Conservation (phyloP, 2,113 vertebrate genomes). For the Notarius quadriscutis region DNA sequence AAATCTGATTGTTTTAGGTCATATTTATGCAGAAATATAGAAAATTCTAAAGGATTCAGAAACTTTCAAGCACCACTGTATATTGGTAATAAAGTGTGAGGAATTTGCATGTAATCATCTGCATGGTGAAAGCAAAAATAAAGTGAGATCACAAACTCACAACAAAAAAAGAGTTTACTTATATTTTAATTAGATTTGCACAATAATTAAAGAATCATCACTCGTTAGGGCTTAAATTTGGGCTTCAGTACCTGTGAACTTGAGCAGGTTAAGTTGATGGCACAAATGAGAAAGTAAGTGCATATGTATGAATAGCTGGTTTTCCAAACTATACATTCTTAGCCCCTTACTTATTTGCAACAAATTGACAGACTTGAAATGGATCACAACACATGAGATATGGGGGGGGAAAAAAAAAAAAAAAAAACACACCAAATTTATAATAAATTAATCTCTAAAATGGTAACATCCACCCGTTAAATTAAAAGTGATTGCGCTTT, state of each 20-base stretch:
- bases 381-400: not conserved
- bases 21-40: too few relatives aligned
- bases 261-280: not conserved
- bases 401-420: too few relatives aligned
- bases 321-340: not conserved
- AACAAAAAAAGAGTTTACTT: not conserved
- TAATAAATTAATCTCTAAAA: conserved; percentile 10
- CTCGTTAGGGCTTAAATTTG: not conserved
- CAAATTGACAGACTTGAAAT: not conserved
- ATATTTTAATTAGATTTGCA: not conserved
- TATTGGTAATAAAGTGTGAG: not conserved
- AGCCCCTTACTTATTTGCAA: not conserved
- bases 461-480: not conserved
- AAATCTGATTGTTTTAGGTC: too few relatives aligned
- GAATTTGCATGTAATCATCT: not conserved
- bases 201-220: not conserved
- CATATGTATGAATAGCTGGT: not conserved
- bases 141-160: not conserved
- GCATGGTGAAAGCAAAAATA: not conserved
- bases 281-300: not conserved
- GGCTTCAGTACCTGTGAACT: not conserved
- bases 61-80: too few relatives aligned
- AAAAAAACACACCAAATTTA: not conserved
- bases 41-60: too few relatives aligned
- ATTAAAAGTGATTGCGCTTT: not conserved